phyloP scores from a whole-genome alignment of 1,140 invertebrate species.

The Hyles euphorbiae region DNA sequence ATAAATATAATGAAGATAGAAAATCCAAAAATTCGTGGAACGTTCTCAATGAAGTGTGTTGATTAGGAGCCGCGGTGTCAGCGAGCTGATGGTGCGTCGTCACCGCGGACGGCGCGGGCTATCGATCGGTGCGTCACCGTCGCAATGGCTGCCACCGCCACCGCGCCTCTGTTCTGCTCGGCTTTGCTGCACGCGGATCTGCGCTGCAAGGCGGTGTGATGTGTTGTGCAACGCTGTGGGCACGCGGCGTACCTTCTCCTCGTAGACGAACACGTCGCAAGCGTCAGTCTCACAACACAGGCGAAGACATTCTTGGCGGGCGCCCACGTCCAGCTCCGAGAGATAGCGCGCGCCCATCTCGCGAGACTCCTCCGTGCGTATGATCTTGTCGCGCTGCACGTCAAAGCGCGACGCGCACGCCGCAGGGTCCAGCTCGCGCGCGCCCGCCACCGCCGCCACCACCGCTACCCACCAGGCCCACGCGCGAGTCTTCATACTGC shows the following conservation, averaged over 20 bases:
- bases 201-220: too few species aligned
- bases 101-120: too few species aligned
- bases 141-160: too few species aligned
- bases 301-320: slow-evolving; percentile 86
- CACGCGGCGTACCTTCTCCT: slow-evolving; percentile 84
- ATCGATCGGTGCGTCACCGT: too few species aligned
- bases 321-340: slow-evolving; percentile 87
- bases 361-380: slow-evolving; percentile 90
- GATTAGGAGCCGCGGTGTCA: too few species aligned
- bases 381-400: slow-evolving; percentile 91
- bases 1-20: too few species aligned
- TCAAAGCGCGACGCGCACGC: slow-evolving; percentile 84
- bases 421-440: slow-evolving; percentile 67
- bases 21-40: too few species aligned
- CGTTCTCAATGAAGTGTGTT: too few species aligned
- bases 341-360: slow-evolving; percentile 92
- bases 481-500: slow-evolving; percentile 19
- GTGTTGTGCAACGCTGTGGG: too few species aligned
- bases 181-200: too few species aligned
- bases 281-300: slow-evolving; percentile 90
- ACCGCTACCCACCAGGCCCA: slow-evolving; percentile 34
- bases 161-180: too few species aligned
- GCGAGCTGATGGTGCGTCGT: too few species aligned
- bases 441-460: slow-evolving; percentile 29
- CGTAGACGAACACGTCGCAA: slow-evolving; percentile 95